Evolutionary conservation across 2,888 invertebrate genomes (phyloP), one percentile per base, ranked within the genome.

Genomic region (Monoplex corrugatus): DNA sequence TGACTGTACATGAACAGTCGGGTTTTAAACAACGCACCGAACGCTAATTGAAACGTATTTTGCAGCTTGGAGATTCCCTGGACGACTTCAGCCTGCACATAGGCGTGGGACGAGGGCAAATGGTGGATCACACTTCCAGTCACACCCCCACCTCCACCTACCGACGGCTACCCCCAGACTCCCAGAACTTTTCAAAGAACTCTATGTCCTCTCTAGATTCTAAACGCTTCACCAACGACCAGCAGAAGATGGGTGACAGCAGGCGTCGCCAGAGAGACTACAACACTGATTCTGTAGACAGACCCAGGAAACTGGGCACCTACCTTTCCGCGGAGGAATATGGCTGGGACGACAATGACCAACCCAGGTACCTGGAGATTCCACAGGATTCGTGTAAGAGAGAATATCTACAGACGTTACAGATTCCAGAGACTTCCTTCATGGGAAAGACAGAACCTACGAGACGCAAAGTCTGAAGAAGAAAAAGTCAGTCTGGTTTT

Each of bases 81-180:
- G 91, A 89, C 32, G 91, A 92, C 75, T 86, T 90, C 80, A 91
- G 92, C 82, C 89, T 92, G 23, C 90, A 89, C 50, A 87, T 92
- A 19, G 92, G 91, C 84, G 90, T 92, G n/a, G 92, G 92, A 50
- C 90, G 89, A 68, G 92, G 92, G 2, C 90, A 92, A 57, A 90
- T 92, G 8, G 92, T 91, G 32, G 87, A 89, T 85, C 78, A 43
- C 45, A 78, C 89, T 35, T 87, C 84, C 35, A n/a, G 40, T 19
- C 57, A 28, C 82, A 86, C 90, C 32, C 89, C 90, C 72, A 35
- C 63, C 38, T 84, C 72, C 43, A 23, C 28, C 38, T 63, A n/a
- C 82, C 72, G 32, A 45, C 6, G 2, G 19, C 72, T 0, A 5
- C 6, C 6, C 43, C 80, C 35, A 8, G 16, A 40, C 43, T n/a